Conservation (phyloP, 1,140 invertebrate species). For the Nomia melanderi region DNA sequence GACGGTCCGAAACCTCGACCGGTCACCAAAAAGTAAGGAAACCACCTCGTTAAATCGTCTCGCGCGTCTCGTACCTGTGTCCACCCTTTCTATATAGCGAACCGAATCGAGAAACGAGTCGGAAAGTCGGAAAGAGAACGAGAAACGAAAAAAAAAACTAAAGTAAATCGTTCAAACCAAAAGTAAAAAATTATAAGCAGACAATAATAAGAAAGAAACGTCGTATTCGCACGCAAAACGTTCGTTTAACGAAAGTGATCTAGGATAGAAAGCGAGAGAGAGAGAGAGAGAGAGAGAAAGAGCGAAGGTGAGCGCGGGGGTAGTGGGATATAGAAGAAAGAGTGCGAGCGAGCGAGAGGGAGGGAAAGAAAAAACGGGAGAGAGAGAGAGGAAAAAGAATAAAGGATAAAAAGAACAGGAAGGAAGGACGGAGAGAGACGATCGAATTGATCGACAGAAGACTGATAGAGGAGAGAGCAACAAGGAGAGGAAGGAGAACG, state of each 20-base stretch:
- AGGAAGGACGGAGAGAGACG: background rate
- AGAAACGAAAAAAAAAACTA: too few relatives aligned
- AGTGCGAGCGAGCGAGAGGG: slow-evolving; percentile 44
- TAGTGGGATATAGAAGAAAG: too few relatives aligned
- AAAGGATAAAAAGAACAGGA: background rate
- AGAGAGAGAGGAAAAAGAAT: background rate
- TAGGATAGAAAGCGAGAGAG: too few relatives aligned
- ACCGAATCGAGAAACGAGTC: slow-evolving; percentile 14
- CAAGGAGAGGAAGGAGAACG: background rate
- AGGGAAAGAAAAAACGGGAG: slow-evolving; percentile 4
- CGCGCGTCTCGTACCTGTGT: slow-evolving; percentile 56
- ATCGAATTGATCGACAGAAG: too few relatives aligned
- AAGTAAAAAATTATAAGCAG: too few relatives aligned
- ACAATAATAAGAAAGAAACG: too few relatives aligned
- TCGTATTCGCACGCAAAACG: too few relatives aligned
- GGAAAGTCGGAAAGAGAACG: background rate
- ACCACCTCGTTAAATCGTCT: slow-evolving; percentile 52
- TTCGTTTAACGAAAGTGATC: too few relatives aligned
- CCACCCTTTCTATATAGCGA: slow-evolving; percentile 26
- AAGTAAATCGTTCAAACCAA: too few relatives aligned
- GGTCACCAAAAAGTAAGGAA: slow-evolving; percentile 78
- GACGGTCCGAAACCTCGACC: slow-evolving; percentile 65
- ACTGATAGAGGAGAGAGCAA: slow-evolving; percentile 13
- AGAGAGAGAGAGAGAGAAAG: background rate
- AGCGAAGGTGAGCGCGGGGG: background rate